These are phyloP conservation scores for Pongo abelii DNA, from an alignment of 2,113 vertebrate species.

Conservation along the genomic window DNA sequence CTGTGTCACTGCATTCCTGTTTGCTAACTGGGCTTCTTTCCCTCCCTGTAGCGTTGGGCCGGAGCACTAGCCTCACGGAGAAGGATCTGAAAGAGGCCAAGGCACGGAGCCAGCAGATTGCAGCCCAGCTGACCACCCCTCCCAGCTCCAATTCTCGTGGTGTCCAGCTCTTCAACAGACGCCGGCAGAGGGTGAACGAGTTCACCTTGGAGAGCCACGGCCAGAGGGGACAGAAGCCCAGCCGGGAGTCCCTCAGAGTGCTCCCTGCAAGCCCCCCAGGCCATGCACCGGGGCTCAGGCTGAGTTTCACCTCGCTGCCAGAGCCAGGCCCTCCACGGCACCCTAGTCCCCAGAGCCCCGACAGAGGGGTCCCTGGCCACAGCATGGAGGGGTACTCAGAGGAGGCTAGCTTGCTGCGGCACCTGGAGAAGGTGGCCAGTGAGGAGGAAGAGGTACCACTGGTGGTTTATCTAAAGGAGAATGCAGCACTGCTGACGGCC, in stretches of 20 bases:
- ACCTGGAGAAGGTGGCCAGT: slow-evolving; percentile 58
- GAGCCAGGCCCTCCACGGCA: slow-evolving; percentile 35
- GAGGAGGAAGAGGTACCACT: slow-evolving; percentile 77
- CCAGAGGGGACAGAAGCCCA: slow-evolving; percentile 61
- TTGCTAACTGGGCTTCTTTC: slow-evolving; percentile 67
- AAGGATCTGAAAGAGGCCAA: slow-evolving; percentile 95
- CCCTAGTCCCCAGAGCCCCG: not conserved
- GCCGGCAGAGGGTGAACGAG: slow-evolving; percentile 91
- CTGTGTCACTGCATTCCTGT: not conserved
- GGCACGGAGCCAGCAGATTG: slow-evolving; percentile 91
- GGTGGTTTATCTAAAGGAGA: slow-evolving; percentile 86
- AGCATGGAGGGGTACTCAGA: slow-evolving; percentile 87
- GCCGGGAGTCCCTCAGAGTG: slow-evolving; percentile 51
- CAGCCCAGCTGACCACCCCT: slow-evolving; percentile 92
- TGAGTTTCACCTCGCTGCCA: slow-evolving; percentile 77
- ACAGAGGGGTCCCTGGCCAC: slow-evolving; percentile 28
- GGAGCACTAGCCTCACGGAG: slow-evolving; percentile 92
- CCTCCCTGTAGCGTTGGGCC: slow-evolving; percentile 85
- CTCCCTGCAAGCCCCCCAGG: slow-evolving; percentile 54
- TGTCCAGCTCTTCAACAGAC: slow-evolving; percentile 94
- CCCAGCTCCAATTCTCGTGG: slow-evolving; percentile 92
- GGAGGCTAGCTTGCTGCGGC: slow-evolving; percentile 60
- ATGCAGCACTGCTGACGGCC: slow-evolving; percentile 74
- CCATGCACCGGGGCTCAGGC: slow-evolving; percentile 82
- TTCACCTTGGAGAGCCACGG: slow-evolving; percentile 87